Evolutionary conservation across 1,140 invertebrate species (phyloP).

Genomic region (Andricus grossulariae): DNA sequence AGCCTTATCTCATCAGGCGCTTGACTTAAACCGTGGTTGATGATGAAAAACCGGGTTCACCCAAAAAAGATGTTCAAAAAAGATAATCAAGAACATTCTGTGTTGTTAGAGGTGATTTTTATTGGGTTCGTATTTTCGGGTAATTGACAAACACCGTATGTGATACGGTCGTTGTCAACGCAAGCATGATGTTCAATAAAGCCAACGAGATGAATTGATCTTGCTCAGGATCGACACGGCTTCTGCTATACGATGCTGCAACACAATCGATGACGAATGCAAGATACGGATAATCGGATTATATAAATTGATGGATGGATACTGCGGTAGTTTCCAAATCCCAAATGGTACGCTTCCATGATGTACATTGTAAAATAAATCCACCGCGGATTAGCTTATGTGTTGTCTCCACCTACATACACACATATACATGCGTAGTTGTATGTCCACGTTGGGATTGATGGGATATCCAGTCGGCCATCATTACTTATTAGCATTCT

Average conservation of each 20-base stretch:
- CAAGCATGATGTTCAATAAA: neutral
- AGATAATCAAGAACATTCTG: no score
- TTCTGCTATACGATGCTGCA: constrained; percentile 34
- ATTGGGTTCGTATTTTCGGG: no score
- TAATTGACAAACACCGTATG: neutral
- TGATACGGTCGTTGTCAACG: neutral
- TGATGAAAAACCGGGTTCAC: no score
- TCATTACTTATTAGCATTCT: no score
- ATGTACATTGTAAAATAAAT: constrained; percentile 67
- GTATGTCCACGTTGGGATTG: no score
- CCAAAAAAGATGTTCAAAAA: no score
- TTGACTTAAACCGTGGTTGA: no score
- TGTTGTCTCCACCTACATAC: no score
- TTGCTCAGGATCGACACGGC: neutral
- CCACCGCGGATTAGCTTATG: constrained; percentile 55
- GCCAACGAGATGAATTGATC: neutral
- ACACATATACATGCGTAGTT: no score
- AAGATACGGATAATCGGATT: constrained; percentile 67
- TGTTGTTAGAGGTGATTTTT: no score
- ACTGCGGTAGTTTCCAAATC: constrained; percentile 55
- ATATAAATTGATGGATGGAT: constrained; percentile 69
- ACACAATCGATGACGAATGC: constrained; percentile 63
- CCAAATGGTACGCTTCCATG: constrained; percentile 51
- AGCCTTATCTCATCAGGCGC: no score
- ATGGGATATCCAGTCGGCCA: no score